Percentiles rank a stretch among this genome's conserved stretches.
Conservation (phyloP, 2,888 invertebrate genomes). For the Aricia artaxerxes region DNA sequence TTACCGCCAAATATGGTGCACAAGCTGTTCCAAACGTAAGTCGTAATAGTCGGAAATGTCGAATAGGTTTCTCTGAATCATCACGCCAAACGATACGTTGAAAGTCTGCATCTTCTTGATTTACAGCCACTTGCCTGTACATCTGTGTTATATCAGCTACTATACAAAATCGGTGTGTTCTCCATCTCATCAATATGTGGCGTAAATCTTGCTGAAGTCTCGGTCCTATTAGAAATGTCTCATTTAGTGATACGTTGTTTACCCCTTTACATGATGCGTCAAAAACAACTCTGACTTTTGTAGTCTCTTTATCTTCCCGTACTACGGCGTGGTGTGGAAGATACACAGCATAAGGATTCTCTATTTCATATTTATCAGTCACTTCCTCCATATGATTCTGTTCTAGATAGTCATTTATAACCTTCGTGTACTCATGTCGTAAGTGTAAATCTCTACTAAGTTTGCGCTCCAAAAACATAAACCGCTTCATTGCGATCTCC, state of each 20-base stretch:
- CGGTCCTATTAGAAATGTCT: constrained; percentile 38
- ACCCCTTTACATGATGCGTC: constrained; percentile 30
- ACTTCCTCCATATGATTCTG: constrained; percentile 15
- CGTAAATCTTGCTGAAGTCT: constrained; percentile 35
- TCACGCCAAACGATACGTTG: too few species aligned
- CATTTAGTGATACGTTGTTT: constrained; percentile 40
- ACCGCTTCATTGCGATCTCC: too few species aligned
- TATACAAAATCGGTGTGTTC: constrained; percentile 32
- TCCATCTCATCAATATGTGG: too few species aligned
- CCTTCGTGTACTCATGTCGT: constrained; percentile 27
- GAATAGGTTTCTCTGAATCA: too few species aligned
- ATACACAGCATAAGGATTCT: constrained; percentile 25
- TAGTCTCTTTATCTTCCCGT: background rate
- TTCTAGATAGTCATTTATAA: background rate
- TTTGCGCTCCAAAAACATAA: too few species aligned
- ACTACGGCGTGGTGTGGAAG: constrained; percentile 15
- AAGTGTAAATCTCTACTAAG: too few species aligned
- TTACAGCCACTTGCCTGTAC: background rate
- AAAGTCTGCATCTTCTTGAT: too few species aligned
- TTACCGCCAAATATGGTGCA: constrained; percentile 7
- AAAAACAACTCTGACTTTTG: constrained; percentile 16
- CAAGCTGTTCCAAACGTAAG: background rate
- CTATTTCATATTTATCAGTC: background rate
- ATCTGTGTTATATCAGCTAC: constrained; percentile 36
- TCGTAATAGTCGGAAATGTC: too few species aligned